phyloP scores from a whole-genome alignment of 2,888 invertebrate species.

The Drosophila infuscata region DNA sequence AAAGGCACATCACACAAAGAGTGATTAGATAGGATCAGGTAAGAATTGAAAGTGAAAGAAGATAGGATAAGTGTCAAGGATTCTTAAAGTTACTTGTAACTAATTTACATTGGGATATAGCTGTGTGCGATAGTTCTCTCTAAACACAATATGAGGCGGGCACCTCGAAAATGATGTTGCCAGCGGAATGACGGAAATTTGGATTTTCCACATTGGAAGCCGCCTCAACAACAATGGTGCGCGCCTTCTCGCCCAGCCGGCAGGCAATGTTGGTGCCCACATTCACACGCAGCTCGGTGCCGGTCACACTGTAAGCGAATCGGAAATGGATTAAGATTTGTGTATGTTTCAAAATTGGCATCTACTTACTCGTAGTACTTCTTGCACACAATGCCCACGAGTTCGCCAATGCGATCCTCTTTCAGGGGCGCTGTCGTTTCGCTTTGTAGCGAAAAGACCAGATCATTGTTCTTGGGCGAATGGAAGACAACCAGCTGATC shows the following conservation, averaged over 20 bases:
- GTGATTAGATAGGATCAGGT: conserved; percentile 5
- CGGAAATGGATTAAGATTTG: conserved; percentile 24
- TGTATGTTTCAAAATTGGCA: not conserved
- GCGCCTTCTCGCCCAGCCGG: conserved; percentile 93
- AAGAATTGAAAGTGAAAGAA: conserved; percentile 1
- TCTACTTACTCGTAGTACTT: conserved; percentile 90
- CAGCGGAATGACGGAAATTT: conserved; percentile 82
- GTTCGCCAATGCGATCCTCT: conserved; percentile 94
- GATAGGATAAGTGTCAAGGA: conserved; percentile 1
- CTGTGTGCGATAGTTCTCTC: conserved; percentile 4
- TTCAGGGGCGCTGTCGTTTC: conserved; percentile 80
- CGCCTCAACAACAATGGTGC: conserved; percentile 83
- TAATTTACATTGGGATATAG: conserved; percentile 61
- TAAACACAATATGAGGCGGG: conserved; percentile 84
- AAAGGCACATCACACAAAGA: conserved; percentile 36
- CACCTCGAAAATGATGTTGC: conserved; percentile 84
- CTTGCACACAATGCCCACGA: conserved; percentile 92
- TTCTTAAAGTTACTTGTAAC: conserved; percentile 32
- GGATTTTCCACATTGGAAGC: conserved; percentile 82
- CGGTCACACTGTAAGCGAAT: conserved; percentile 87
- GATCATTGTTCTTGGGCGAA: conserved; percentile 94
- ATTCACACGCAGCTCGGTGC: conserved; percentile 90
- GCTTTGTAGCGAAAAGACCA: conserved; percentile 91
- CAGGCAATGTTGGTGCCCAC: conserved; percentile 92
- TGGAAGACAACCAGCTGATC: conserved; percentile 96